Conservation (phyloP, 1,140 invertebrate species). For the Anagrus nilaparvatae region DNA sequence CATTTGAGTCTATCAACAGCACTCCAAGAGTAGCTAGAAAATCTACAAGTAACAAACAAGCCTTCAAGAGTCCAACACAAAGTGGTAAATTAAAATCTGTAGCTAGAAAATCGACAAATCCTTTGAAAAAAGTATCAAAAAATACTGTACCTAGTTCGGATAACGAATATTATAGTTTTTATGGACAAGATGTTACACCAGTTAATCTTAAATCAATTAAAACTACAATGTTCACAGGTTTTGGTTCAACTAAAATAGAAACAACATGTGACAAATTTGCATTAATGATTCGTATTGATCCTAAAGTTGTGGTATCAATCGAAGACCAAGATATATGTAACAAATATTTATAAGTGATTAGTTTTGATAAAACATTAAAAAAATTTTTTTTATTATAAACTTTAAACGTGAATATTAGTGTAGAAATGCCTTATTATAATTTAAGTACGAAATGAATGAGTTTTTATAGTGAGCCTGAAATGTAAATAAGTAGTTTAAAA, state of each 20-base stretch:
- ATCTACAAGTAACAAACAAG: conserved; percentile 29
- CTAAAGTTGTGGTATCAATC: conserved; percentile 22
- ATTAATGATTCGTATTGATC: conserved; percentile 32
- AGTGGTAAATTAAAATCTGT: conserved; percentile 25
- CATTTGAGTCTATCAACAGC: too few species aligned
- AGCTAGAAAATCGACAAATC: conserved; percentile 37
- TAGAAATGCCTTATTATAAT: too few species aligned
- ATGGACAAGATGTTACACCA: conserved; percentile 21
- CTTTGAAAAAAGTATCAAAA: too few species aligned
- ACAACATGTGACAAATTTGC: conserved; percentile 31
- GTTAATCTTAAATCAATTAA: conserved; percentile 26
- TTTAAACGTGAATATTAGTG: too few species aligned
- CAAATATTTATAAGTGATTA: conserved; percentile 18
- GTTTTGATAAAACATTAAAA: too few species aligned
- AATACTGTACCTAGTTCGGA: too few species aligned
- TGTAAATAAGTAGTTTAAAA: too few species aligned
- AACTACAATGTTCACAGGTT: conserved; percentile 32
- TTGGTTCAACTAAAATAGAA: conserved; percentile 29
- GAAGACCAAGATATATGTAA: too few species aligned
- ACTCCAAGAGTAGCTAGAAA: conserved; percentile 29
- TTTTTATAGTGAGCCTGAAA: too few species aligned
- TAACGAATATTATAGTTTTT: too few species aligned
- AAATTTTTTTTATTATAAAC: too few species aligned
- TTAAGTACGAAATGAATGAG: too few species aligned
- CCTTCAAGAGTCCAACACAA: not conserved